Percentiles rank a stretch among this genome's conserved stretches.
These are phyloP conservation scores for Lysandra bellargus DNA, from an alignment of 2,888 invertebrate species.

Conservation along the genomic window DNA sequence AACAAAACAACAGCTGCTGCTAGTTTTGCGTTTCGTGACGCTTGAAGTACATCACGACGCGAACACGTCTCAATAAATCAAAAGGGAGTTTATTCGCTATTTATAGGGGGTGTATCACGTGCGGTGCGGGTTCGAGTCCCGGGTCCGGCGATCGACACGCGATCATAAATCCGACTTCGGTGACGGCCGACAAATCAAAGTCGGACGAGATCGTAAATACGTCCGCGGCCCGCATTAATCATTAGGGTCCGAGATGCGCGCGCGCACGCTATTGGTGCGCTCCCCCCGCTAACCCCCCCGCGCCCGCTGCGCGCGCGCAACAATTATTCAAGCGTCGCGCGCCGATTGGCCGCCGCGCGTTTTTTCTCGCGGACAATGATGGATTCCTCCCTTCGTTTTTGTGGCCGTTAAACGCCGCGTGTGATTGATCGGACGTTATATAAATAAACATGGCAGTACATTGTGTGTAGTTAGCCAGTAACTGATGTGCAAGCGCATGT, in stretches of 20 bases:
- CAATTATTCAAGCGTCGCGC: slow-evolving; percentile 76
- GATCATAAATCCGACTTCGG: slow-evolving; percentile 64
- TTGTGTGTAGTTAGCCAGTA: neutral
- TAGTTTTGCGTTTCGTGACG: neutral
- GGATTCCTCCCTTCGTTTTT: slow-evolving; percentile 72
- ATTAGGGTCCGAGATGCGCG: slow-evolving; percentile 65
- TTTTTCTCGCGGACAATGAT: slow-evolving; percentile 74
- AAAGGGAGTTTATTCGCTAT: slow-evolving; percentile 17
- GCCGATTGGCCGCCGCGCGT: slow-evolving; percentile 63
- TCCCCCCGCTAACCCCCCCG: slow-evolving; percentile 39
- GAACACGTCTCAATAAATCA: slow-evolving; percentile 33
- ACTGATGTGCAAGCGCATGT: neutral
- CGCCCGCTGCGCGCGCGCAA: slow-evolving; percentile 51
- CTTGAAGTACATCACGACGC: neutral
- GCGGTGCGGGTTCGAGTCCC: slow-evolving; percentile 42
- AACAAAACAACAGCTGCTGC: neutral
- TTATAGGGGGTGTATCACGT: slow-evolving; percentile 29
- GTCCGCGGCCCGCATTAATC: slow-evolving; percentile 70
- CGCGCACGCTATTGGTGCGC: slow-evolving; percentile 69
- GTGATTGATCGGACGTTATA: neutral
- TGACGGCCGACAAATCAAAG: slow-evolving; percentile 73
- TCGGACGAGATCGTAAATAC: slow-evolving; percentile 67
- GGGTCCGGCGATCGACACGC: slow-evolving; percentile 52
- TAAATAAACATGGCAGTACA: slow-evolving; percentile 5
- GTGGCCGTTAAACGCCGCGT: slow-evolving; percentile 34